Percentiles rank a stretch among this genome's conserved stretches.
Conservation (phyloP, 2,797 vertebrate species). For the Diplodus sargus region DNA sequence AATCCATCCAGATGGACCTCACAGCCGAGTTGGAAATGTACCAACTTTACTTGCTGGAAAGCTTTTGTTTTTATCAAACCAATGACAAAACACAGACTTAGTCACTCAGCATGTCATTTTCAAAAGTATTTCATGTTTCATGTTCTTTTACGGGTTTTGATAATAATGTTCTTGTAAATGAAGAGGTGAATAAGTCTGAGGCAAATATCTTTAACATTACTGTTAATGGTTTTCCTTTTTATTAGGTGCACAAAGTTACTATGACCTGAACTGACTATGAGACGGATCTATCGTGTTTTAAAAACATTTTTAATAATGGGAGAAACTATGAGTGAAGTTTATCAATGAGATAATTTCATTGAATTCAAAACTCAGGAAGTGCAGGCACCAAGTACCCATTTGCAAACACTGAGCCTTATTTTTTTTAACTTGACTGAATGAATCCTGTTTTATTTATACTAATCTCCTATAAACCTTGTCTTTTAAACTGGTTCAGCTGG, state of each 20-base stretch:
- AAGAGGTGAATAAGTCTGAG: neutral
- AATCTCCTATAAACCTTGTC: neutral
- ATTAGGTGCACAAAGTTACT: neutral
- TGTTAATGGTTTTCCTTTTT: neutral
- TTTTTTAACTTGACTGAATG: neutral
- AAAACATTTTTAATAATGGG: neutral
- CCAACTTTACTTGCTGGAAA: slow-evolving; percentile 27
- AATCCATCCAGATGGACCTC: slow-evolving; percentile 65
- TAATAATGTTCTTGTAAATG: neutral
- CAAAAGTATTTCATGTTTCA: neutral
- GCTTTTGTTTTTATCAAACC: slow-evolving; percentile 8
- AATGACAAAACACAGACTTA: slow-evolving; percentile 24
- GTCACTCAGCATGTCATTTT: neutral
- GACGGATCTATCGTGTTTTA: neutral
- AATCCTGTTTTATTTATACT: neutral
- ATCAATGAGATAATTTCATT: neutral
- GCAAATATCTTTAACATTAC: neutral
- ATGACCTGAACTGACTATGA: neutral
- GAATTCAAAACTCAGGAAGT: neutral
- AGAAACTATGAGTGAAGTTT: neutral
- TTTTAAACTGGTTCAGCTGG: neutral
- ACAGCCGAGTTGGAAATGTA: slow-evolving; percentile 50
- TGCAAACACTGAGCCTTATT: neutral
- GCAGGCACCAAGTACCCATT: neutral
- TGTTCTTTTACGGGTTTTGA: neutral